Percentiles rank a stretch among this genome's conserved stretches.
These are phyloP conservation scores for Eupithecia subumbrata DNA, from an alignment of 2,888 invertebrate genomes.

Conservation along the genomic window DNA sequence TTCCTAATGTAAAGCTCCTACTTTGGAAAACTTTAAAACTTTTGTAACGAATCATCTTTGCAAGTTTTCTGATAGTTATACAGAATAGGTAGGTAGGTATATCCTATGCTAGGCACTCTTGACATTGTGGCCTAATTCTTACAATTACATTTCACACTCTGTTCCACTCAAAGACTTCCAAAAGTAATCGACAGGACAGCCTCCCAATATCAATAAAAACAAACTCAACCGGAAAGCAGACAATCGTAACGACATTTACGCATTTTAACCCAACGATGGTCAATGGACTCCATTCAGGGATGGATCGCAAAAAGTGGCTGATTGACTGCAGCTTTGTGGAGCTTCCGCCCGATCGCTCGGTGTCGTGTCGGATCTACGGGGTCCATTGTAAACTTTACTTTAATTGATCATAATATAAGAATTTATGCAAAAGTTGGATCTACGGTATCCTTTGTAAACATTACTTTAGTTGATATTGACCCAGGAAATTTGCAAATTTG, in stretches of 20 bases:
- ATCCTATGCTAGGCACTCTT: not conserved
- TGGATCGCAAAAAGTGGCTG: not conserved
- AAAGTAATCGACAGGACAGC: not conserved
- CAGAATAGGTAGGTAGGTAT: not conserved
- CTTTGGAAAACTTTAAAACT: not conserved
- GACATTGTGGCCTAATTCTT: not conserved
- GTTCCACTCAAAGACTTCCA: not conserved
- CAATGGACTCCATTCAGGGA: slow-evolving; percentile 12
- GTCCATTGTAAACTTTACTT: not conserved
- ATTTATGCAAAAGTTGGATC: not conserved
- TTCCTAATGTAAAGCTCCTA: not conserved
- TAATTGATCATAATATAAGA: too few species aligned
- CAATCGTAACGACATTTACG: slow-evolving; percentile 1
- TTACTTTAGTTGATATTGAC: not conserved
- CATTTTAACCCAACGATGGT: not conserved
- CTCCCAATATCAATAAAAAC: not conserved
- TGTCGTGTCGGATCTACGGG: slow-evolving; percentile 2
- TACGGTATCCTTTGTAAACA: not conserved
- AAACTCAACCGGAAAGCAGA: slow-evolving; percentile 13
- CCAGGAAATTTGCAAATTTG: not conserved
- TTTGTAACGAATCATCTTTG: not conserved
- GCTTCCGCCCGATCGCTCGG: not conserved
- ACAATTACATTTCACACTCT: not conserved
- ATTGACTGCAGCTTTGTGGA: slow-evolving; percentile 1
- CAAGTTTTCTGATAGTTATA: not conserved